These are phyloP conservation scores for Chelidonichthys spinosus DNA, from an alignment of 2,797 vertebrate species.

Conservation along the genomic window DNA sequence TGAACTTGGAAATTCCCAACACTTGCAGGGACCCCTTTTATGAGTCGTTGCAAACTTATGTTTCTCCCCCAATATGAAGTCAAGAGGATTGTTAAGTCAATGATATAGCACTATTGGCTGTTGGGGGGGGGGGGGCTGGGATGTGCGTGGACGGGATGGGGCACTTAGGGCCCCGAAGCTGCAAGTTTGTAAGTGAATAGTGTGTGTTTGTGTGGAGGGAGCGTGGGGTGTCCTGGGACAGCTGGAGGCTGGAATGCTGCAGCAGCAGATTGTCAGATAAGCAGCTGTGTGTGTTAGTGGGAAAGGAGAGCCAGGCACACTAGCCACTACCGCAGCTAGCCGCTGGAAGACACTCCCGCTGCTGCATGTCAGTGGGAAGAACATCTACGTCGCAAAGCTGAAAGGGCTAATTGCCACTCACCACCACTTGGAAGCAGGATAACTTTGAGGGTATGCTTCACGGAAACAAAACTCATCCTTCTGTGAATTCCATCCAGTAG, in stretches of 20 bases:
- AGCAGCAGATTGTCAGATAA: slow-evolving; percentile 82
- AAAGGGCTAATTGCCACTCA: slow-evolving; percentile 59
- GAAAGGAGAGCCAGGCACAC: slow-evolving; percentile 68
- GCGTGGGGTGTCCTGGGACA: slow-evolving; percentile 77
- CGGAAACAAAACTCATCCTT: slow-evolving; percentile 48
- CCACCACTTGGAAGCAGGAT: slow-evolving; percentile 42
- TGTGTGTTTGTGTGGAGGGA: slow-evolving; percentile 61
- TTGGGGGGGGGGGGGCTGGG: slow-evolving; percentile 8
- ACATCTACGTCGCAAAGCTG: slow-evolving; percentile 22
- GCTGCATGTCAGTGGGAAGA: slow-evolving; percentile 62
- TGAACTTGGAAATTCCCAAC: slow-evolving; percentile 43
- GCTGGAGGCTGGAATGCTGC: slow-evolving; percentile 73
- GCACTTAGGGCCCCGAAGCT: slow-evolving; percentile 42
- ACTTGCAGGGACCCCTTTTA: slow-evolving; percentile 34
- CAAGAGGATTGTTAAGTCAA: slow-evolving; percentile 53
- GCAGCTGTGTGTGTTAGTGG: slow-evolving; percentile 74
- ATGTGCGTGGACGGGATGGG: slow-evolving; percentile 33
- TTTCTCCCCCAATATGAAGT: slow-evolving; percentile 48
- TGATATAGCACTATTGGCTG: slow-evolving; percentile 55
- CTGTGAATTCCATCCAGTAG: slow-evolving; percentile 34
- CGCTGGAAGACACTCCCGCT: slow-evolving; percentile 63
- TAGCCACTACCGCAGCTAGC: slow-evolving; percentile 72
- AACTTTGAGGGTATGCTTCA: slow-evolving; percentile 30
- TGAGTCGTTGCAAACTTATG: slow-evolving; percentile 34
- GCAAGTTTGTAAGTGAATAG: slow-evolving; percentile 53